Base-by-base conservation (phyloP, 2,888 invertebrate species). In the Phorcus lineatus region DNA sequence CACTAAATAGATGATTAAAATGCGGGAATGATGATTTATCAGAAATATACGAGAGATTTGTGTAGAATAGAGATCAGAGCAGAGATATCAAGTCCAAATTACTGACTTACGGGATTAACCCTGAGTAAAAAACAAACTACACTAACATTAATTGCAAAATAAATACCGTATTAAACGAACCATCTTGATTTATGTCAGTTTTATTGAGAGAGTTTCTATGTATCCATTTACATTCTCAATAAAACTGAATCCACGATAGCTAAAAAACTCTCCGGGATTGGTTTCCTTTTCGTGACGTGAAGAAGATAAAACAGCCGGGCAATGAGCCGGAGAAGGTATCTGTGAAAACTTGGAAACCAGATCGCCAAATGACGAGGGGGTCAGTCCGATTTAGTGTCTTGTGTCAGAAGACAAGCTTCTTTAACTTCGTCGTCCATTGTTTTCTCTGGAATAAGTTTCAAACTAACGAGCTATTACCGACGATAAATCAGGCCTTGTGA, bases 361-460 rank as follows among this genome's bases (percentile, higher is more conserved):
- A 62, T 28, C 62, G 13, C 24, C 22, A 24, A 17, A 22, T 22
- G 62, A 62, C 28, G 28, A 17, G 62, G 24, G 28, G 62, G 62
- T 62, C 28, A 62, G 62, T 62, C 62, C 62, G 62, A 62, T 62
- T 62, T 62, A 62, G 62, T 11, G 62, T 62, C 28, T 24, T 24
- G 28, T 62, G 62, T 24, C 62, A 62, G 16, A 16, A 28, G 62
- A 62, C 28, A 62, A 28, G 62, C 24, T 62, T 62, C 62, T 62
- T 17, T 24, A 28, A 28, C 47, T 24, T 24, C 62, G 24, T 22
- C 22, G 24, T 24, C 24, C n/a, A 62, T 31, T 62, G 62, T 62
- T 62, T 62, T 62, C 62, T 31, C 28, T 62, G 28, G 62, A 62
- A 62, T 31, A 62, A 28, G 62, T 62, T 62, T 62, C 62, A 62